Evolutionary conservation across 1,140 invertebrate species (phyloP), one percentile per base, ranked within the genome.

Genomic region (Tetramorium alpestre): DNA sequence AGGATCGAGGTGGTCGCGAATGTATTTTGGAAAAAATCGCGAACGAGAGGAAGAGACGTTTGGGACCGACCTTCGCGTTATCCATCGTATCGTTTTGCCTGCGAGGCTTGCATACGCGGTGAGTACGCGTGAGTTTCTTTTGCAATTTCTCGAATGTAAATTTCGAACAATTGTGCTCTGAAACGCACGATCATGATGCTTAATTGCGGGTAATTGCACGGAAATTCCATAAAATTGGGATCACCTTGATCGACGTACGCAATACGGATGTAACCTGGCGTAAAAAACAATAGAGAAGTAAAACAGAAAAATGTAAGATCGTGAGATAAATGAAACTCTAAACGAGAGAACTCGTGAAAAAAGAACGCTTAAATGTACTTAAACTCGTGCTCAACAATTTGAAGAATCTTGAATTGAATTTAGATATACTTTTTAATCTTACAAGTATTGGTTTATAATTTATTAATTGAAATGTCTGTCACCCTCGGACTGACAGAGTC

Each of bases 81-180:
- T 22, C 13, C 51, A 47, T 25, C 56, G 2, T 18, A 76, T 65
- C 7, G 41, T 65, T 28, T 11, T 44, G 38, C 6, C 54, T 28
- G 38, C 38, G 51, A 41, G 22, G 18, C 38, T 47, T 6, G n/a
- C 16, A 77, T 18, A 77, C 76, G 41, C 7, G 76, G 76, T 78
- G 25, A 78, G 76, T 70, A 70, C n/a, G 25, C 13, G n/a, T 22
- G 41, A 38, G 41, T 44, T 22, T 33, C 18, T 65, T 25, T 65
- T 44, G 13, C 6, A 64, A 56, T n/a, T 54, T 25, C 47, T 49
- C 25, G 49, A 67, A 67, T 13, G 38, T 33, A 16, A 72, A 70
- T 67, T 67, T 69, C 33, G 28, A 67, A 33, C 54, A n/a, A 70
- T 81, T 56, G 38, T 33, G 75, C 38, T 81, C n/a, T 70, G 47